Evolutionary conservation across 2,113 vertebrate species (phyloP).

Genomic region (Gymnorhina tibicen): DNA sequence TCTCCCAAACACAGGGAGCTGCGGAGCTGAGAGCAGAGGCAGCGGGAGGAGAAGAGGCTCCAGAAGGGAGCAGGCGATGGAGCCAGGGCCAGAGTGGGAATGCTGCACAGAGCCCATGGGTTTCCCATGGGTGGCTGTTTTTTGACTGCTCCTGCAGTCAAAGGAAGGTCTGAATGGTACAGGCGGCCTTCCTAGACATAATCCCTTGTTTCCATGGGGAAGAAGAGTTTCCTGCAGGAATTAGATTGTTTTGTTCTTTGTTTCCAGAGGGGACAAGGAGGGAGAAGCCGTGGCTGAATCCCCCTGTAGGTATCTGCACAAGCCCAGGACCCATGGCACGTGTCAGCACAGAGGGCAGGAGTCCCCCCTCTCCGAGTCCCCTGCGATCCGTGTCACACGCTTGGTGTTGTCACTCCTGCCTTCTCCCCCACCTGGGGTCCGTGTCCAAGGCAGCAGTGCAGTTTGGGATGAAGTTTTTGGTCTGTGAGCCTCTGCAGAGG

Average conservation of each 20-base stretch:
- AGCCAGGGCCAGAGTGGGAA: not conserved
- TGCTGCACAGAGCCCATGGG: not conserved
- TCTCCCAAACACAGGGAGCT: constrained; percentile 42
- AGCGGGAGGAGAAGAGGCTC: not conserved
- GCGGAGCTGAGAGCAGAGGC: not conserved
- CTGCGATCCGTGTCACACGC: fast-evolving
- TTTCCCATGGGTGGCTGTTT: not conserved
- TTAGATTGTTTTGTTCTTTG: not conserved
- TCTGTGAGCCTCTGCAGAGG: not conserved
- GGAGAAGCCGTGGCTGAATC: not conserved
- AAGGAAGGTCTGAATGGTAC: not conserved
- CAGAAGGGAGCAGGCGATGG: not conserved
- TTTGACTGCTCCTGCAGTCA: not conserved
- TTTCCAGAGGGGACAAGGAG: not conserved
- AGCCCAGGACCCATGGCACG: not conserved
- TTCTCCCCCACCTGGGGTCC: not conserved
- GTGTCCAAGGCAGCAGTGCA: not conserved
- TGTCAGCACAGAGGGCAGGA: not conserved
- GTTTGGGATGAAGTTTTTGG: not conserved
- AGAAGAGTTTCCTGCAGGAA: not conserved
- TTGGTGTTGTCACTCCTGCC: not conserved
- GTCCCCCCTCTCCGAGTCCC: not conserved
- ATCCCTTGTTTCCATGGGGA: not conserved
- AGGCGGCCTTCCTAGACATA: not conserved
- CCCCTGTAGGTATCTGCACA: not conserved